Evolutionary conservation across 2,113 vertebrate genomes (phyloP).

Genomic region (Meles meles): DNA sequence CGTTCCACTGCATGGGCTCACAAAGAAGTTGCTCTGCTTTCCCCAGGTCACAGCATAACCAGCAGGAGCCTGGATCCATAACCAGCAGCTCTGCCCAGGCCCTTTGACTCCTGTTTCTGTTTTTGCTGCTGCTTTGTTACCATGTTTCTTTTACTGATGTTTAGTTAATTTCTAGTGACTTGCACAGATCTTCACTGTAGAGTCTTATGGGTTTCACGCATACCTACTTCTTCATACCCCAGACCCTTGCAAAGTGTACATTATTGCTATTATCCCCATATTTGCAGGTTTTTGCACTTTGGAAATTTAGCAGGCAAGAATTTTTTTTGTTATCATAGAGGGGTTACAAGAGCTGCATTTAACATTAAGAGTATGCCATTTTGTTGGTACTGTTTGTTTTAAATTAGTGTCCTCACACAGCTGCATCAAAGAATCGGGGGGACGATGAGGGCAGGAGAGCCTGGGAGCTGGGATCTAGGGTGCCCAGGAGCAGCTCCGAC

Average conservation of each 20-base stretch:
- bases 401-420: background rate
- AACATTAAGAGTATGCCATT: background rate
- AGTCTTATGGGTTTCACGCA: background rate
- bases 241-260: background rate
- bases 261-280: background rate
- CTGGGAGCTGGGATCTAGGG: background rate
- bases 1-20: background rate
- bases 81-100: background rate
- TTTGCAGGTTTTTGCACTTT: too few relatives aligned
- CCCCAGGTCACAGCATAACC: background rate
- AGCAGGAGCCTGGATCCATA: background rate
- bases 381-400: background rate
- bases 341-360: background rate
- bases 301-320: background rate
- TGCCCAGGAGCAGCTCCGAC: background rate
- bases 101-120: background rate
- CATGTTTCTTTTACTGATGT: background rate
- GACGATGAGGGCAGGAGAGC: background rate
- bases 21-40: background rate
- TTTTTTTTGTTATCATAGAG: background rate
- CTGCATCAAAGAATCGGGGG: too few relatives aligned
- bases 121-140: background rate
- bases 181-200: background rate
- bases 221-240: background rate
- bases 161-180: background rate